phyloP scores from a whole-genome alignment of 2,113 vertebrate species.

The Hypocryptadius cinnamomeus region DNA sequence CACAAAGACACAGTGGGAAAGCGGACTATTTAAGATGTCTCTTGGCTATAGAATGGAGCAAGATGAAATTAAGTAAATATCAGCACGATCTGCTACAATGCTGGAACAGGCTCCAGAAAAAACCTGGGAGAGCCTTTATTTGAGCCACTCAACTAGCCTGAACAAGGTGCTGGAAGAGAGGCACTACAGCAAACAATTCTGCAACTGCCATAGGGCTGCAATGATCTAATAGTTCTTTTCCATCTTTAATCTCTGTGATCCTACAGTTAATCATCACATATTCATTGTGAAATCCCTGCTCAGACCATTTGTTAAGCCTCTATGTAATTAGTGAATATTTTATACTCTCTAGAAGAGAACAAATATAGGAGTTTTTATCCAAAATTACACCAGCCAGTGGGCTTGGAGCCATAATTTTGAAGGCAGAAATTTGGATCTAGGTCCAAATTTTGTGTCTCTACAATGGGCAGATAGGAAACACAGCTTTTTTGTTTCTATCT shows the following conservation, averaged over 20 bases:
- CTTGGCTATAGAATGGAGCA: background rate
- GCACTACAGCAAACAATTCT: background rate
- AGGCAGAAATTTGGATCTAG: background rate
- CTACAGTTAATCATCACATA: constrained; percentile 40
- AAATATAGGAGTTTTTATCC: background rate
- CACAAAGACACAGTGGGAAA: background rate
- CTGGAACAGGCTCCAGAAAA: constrained; percentile 16
- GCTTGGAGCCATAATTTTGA: background rate
- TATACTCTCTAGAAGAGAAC: background rate
- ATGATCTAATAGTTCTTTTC: constrained; percentile 43
- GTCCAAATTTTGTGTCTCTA: background rate
- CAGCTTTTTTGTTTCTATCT: background rate
- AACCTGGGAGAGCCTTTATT: constrained; percentile 8
- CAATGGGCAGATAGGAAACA: background rate
- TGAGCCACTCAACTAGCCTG: constrained; percentile 48
- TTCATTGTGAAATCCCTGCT: constrained; percentile 47
- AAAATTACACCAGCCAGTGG: background rate
- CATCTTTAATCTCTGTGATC: constrained; percentile 50
- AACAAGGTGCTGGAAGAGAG: constrained; percentile 33
- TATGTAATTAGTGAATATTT: background rate
- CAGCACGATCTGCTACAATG: background rate
- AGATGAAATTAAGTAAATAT: constrained; percentile 4
- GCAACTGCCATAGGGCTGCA: constrained; percentile 28
- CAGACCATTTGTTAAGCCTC: constrained; percentile 24
- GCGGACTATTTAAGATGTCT: background rate